Evolutionary conservation across 2,113 vertebrate genomes (phyloP), one percentile per base, ranked within the genome.

Genomic region (Antechinus stuartii): DNA sequence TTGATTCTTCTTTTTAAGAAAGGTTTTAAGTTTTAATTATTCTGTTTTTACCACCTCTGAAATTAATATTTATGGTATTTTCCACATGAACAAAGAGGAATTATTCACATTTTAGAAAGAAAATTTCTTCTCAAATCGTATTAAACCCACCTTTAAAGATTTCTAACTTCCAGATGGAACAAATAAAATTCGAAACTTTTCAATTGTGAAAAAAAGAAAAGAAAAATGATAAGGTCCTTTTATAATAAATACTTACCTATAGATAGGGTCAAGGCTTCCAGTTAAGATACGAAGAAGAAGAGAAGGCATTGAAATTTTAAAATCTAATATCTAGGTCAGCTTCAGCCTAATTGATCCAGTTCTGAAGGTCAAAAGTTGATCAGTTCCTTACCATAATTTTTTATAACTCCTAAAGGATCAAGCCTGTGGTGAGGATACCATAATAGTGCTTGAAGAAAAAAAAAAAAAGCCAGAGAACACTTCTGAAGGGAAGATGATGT

Each of bases 21-120:
- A 10, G 53, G 25, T 49, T 92, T 89, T 91, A 90, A 35, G 46
- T 90, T 50, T 54, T 1, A 5, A 35, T 94, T 94, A 89, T 52
- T 50, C 52, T 23, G 47, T 42, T 84, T n/a, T 84, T 84, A 84
- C 16, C 35, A 22, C n/a, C 22, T 89, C 23, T 94, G 55, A 25
- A 94, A 91, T 93, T 12, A 54, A 26, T 14, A 23, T 3, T 89
- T 6, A 14, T 46, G 7, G 23, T 24, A 92, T 97, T 96, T 91
- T 90, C 35, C 49, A 52, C 27, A 26, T 50, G 19, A 76, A 76
- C 14, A 91, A 0, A 92, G 92, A 94, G 52, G 61, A 91, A 95
- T 6, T 56, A 26, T 68, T 10, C 42, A 56, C 2, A 90, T 0
- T 30, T 95, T 52, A 19, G 24, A 89, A 95, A 92, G 46, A 3